These are phyloP conservation scores for Bothrops jararaca DNA, from an alignment of 2,113 vertebrate species.

Conservation along the genomic window DNA sequence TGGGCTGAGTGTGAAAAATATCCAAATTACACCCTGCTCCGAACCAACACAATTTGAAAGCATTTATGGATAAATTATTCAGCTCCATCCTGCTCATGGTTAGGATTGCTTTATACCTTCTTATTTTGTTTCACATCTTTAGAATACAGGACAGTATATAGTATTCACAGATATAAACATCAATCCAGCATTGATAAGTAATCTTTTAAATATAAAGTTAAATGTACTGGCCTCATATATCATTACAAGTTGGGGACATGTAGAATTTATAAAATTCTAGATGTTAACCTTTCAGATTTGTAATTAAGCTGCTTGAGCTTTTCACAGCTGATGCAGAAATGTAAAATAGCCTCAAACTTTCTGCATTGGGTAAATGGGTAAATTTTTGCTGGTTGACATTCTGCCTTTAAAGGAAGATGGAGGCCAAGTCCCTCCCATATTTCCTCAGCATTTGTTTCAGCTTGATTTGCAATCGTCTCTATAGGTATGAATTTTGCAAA, in stretches of 20 bases:
- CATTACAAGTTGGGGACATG: neutral
- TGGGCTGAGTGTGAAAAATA: neutral
- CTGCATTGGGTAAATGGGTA: neutral
- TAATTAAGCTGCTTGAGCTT: neutral
- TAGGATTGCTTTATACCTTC: neutral
- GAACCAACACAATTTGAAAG: neutral
- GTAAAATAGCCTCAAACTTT: neutral
- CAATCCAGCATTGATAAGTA: neutral
- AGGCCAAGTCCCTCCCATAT: neutral
- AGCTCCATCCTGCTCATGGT: too few relatives aligned
- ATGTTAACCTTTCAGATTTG: neutral
- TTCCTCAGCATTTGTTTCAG: neutral
- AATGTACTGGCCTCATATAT: neutral
- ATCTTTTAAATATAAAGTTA: neutral
- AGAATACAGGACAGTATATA: neutral
- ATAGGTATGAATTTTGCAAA: neutral
- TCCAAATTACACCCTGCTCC: neutral
- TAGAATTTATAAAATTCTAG: neutral
- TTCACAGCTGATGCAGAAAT: neutral
- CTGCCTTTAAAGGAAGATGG: neutral
- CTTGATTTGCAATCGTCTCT: neutral
- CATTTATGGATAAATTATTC: neutral
- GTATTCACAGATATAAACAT: neutral
- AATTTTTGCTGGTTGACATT: neutral
- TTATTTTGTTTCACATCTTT: neutral